Conservation (phyloP, 2,888 invertebrate species). For the Tachina grossa region DNA sequence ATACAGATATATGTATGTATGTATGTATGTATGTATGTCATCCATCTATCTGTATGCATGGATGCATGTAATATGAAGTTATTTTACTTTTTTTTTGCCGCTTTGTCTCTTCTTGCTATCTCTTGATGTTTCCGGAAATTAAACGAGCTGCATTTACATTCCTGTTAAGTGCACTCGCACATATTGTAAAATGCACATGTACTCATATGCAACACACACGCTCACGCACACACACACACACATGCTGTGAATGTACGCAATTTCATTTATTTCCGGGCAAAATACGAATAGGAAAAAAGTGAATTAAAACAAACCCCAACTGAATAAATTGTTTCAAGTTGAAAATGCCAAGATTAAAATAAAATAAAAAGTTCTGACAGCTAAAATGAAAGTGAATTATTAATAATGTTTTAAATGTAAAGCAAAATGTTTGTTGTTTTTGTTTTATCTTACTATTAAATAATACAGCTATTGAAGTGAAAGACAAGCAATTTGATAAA, state of each 20-base stretch:
- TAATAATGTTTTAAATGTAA: slow-evolving; percentile 37
- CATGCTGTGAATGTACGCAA: slow-evolving; percentile 17
- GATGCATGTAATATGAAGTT: slow-evolving; percentile 1
- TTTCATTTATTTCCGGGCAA: slow-evolving; percentile 58
- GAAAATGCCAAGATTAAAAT: slow-evolving; percentile 6
- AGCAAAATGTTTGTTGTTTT: not conserved
- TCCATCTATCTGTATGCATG: not conserved
- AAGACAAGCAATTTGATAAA: not conserved
- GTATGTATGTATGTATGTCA: not conserved
- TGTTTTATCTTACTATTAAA: not conserved
- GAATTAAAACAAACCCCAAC: slow-evolving; percentile 50
- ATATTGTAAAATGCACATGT: not conserved
- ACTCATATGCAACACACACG: not conserved
- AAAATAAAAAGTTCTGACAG: slow-evolving; percentile 15
- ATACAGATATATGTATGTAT: no score
- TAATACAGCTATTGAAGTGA: not conserved
- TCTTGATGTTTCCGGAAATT: slow-evolving; percentile 57
- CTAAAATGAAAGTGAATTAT: slow-evolving; percentile 38
- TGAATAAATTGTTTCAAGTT: slow-evolving; percentile 34
- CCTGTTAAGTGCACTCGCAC: slow-evolving; percentile 25
- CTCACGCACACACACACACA: not conserved
- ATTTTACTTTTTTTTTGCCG: not conserved
- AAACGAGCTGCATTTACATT: slow-evolving; percentile 36
- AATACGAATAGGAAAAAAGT: slow-evolving; percentile 29
- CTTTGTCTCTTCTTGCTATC: slow-evolving; percentile 47